Base-by-base conservation (phyloP, 2,113 vertebrate species). In the Cyprinodon tularosa region DNA sequence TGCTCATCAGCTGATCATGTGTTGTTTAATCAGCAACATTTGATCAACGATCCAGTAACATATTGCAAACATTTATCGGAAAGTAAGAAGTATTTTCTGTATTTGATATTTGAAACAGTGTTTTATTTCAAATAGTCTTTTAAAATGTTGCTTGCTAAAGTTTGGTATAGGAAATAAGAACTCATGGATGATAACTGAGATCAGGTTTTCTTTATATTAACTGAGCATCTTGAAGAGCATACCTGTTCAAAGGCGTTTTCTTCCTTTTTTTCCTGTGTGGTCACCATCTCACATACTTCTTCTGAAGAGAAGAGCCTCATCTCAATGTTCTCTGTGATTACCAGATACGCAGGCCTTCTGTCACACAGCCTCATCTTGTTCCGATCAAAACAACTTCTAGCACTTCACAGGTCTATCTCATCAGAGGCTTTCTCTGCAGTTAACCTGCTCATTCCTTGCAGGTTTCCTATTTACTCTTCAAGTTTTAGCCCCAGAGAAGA, bases 321-420 rank as follows among this genome's bases (percentile, higher is more conserved):
- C 72, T 93, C 91, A 14, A 93, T 93, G 82, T 83, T 78, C 36
- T 93, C 90, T 57, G 22, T 86, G 67, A 86, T 45, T 47, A 17
- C 59, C 76, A 81, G 38, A 39, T 72, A 5, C 3, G 14, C 12
- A 0, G 4, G 47, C 4, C 67, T 90, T 39, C 48, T 84, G 38
- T 76, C 78, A 2, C 40, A 42, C 3, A 78, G 12, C 8, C 29
- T 83, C 88, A 86, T 88, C 75, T 22, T 82, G n/a, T 44, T 6
- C 7, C n/a, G 39, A n/a, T 20, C 1, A 12, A 36, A 61, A 53
- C 2, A 0, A 36, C 4, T 17, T 0, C 12, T 47, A 11, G 1
- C 7, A 4, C 15, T 47, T 14, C 66, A 29, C 67, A 68, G 29
- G 3, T 47, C 22, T 7, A 61, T 53, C 15, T 62, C 0, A 0